Evolutionary conservation across 2,113 vertebrate genomes (phyloP).

Genomic region (Ciconia boyciana): DNA sequence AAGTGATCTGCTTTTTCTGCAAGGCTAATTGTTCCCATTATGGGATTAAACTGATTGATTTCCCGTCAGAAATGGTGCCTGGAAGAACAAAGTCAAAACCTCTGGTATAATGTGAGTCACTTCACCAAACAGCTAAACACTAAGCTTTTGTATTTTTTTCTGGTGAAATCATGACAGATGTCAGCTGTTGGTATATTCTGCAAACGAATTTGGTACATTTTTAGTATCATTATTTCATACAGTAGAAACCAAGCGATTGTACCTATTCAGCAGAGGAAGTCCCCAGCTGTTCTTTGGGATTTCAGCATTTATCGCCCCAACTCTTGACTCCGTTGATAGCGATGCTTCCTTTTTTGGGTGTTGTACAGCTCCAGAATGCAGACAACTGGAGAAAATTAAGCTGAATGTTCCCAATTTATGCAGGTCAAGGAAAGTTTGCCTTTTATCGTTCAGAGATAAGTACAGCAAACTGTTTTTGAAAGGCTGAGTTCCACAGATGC

Average conservation of each 20-base stretch:
- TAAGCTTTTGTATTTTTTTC: not conserved
- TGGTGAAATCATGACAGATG: constrained; percentile 9
- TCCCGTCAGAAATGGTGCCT: constrained; percentile 1
- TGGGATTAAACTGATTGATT: constrained; percentile 55
- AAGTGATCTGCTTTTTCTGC: not conserved
- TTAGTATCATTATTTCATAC: not conserved
- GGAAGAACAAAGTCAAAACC: constrained; percentile 32
- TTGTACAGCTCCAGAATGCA: not conserved
- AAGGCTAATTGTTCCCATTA: constrained; percentile 54
- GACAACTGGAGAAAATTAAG: constrained; percentile 40
- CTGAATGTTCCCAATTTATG: constrained; percentile 22
- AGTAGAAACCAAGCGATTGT: not conserved
- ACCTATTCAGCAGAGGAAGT: not conserved
- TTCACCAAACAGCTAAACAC: not conserved
- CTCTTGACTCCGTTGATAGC: not conserved
- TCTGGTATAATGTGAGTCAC: not conserved
- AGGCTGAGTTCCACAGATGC: constrained; percentile 3
- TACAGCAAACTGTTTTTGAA: not conserved
- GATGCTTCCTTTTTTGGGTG: constrained; percentile 31
- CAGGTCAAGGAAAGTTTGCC: constrained; percentile 58
- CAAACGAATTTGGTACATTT: not conserved
- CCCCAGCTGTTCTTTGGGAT: not conserved
- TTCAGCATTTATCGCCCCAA: not conserved
- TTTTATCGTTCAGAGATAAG: constrained; percentile 22
- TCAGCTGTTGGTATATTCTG: not conserved